These are phyloP conservation scores for Mus minutoides DNA, from an alignment of 2,797 vertebrate genomes.

Conservation along the genomic window DNA sequence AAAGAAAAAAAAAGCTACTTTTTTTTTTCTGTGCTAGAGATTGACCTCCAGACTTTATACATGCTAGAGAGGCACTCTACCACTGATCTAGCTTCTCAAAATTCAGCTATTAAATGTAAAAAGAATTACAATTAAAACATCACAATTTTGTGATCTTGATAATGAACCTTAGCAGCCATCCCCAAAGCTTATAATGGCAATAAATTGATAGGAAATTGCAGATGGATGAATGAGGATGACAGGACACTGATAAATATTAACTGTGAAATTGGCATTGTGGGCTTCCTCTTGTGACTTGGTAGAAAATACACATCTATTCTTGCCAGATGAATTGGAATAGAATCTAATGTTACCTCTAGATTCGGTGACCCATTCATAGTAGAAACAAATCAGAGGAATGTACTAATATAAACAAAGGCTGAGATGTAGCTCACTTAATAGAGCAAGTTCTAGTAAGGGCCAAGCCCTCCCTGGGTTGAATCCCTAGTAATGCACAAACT, in stretches of 20 bases:
- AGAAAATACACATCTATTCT: conserved; percentile 9
- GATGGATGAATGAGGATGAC: neutral
- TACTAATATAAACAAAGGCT: neutral
- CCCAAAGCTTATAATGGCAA: neutral
- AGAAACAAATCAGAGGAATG: neutral
- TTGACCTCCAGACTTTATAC: neutral
- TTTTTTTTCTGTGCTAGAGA: neutral
- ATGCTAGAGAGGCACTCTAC: neutral
- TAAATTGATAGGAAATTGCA: neutral
- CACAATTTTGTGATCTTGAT: neutral
- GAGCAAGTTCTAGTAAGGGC: neutral
- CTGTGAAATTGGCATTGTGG: neutral
- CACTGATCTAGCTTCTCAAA: neutral
- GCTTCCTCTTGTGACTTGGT: neutral
- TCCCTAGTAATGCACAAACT: neutral
- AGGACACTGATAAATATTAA: neutral
- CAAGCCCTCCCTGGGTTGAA: neutral
- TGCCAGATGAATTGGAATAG: neutral
- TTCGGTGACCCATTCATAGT: neutral
- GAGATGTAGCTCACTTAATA: neutral
- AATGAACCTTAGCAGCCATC: neutral
- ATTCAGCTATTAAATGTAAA: conserved; percentile 15
- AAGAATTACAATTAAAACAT: conserved; percentile 18
- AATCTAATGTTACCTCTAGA: neutral
- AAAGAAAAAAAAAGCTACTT: neutral